A percentile compares a stretch with the other conserved stretches of the same genome.
Evolutionary conservation across 2,888 invertebrate genomes (phyloP).

Genomic region (Priocnemis perturbator): DNA sequence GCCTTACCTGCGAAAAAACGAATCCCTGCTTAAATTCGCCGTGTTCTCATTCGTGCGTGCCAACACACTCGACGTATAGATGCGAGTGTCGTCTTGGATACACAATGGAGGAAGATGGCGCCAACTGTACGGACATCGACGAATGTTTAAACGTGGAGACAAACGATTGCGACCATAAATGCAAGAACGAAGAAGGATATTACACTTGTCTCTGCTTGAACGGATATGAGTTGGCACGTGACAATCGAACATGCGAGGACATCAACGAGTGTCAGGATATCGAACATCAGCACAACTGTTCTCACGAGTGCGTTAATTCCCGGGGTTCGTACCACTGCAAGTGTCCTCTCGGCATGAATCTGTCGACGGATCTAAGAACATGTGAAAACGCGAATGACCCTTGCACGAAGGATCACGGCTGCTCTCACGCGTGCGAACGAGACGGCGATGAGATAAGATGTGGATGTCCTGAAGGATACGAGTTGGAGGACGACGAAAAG

Average conservation of each 20-base stretch:
- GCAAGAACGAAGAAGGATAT: conserved; percentile 68
- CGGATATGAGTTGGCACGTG: conserved; percentile 69
- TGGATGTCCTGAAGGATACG: conserved; percentile 76
- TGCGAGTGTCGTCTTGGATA: conserved; percentile 76
- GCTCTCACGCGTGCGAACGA: conserved; percentile 71
- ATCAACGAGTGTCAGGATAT: conserved; percentile 72
- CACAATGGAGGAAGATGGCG: conserved; percentile 71
- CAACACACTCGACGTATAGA: conserved; percentile 61
- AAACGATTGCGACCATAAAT: conserved; percentile 64
- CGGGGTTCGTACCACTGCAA: conserved; percentile 78
- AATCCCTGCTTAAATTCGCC: conserved; percentile 53
- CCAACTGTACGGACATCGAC: conserved; percentile 69
- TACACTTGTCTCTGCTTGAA: conserved; percentile 73
- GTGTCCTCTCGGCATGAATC: conserved; percentile 74
- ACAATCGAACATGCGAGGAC: conserved; percentile 69
- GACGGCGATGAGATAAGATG: conserved; percentile 73
- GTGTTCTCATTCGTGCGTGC: conserved; percentile 69
- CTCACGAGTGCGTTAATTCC: conserved; percentile 77
- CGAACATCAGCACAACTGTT: conserved; percentile 74
- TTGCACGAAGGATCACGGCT: conserved; percentile 65
- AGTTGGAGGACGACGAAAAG: conserved; percentile 72
- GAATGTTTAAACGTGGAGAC: conserved; percentile 61
- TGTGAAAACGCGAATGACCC: conserved; percentile 63
- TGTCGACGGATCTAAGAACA: conserved; percentile 59
- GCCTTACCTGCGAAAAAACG: conserved; percentile 49